Evolutionary conservation across 2,113 vertebrate species (phyloP), one percentile per base, ranked within the genome.

Genomic region (Pristiophorus japonicus): DNA sequence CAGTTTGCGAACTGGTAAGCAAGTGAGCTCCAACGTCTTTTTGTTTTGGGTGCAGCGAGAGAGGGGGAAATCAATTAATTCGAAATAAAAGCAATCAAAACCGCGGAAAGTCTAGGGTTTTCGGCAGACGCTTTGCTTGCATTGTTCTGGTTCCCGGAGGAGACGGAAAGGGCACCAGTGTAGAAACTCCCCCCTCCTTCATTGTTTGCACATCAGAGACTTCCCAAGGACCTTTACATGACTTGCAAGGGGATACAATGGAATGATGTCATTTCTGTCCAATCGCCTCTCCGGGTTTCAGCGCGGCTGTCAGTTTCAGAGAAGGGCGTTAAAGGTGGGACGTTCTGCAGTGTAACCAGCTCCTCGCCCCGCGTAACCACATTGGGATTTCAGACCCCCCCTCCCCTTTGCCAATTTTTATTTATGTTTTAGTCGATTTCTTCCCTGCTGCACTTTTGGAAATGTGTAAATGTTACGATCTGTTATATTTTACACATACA

Each of bases 161-260:
- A 91, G 51, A 59, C 88, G 59, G 91, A 51, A 73, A 94, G 65
- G 42, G 30, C 65, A 70, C 14, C n/a, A 94, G 65, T 67, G 66
- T 94, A 51, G n/a, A 16, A 94, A 73, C 14, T 88, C 38, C 85
- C 85, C 84, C 45, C 47, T 24, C 34, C 38, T 55, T 59, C 3
- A 51, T 67, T 75, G 45, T 95, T 95, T 55, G 66, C 95, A 96
- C 78, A 27, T 38, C 95, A 95, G 94, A 45, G 38, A 55, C 0
- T 66, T 95, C 70, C 94, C 95, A 95, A 85, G 95, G 27, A 90
- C 91, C 95, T 55, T 38, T 34, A 2, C 66, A 87, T 73, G 63
- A 30, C 95, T 62, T 55, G 94, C 73, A 93, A 93, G 59, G 30
- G 42, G 84, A 47, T 88, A 94, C 87, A 85, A 95, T 63, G 70